These are phyloP conservation scores for Subanguina moxae DNA, from an alignment of 1,140 invertebrate species.

Conservation along the genomic window DNA sequence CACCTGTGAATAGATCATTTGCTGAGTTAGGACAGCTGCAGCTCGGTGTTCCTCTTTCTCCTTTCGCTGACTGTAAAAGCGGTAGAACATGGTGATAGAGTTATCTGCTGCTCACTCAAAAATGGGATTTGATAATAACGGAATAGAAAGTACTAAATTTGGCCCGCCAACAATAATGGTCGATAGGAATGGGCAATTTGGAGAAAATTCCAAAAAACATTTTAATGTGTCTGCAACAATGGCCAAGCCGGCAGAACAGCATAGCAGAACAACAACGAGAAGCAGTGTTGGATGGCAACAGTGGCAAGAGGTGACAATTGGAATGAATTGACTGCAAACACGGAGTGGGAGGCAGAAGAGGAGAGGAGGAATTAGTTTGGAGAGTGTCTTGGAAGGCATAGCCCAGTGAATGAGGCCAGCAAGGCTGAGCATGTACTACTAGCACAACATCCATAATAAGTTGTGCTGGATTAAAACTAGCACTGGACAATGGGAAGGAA, in stretches of 20 bases:
- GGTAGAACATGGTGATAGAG: constrained; percentile 19
- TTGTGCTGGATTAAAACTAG: neutral
- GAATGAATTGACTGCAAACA: constrained; percentile 8
- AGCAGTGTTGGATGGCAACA: neutral
- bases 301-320: constrained; percentile 6
- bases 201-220: neutral
- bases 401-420: neutral
- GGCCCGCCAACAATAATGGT: neutral
- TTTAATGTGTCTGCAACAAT: neutral
- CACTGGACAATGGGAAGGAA: neutral
- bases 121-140: neutral
- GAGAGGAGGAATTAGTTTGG: neutral
- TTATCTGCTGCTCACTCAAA: neutral
- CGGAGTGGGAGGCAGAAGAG: neutral
- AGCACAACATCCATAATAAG: neutral
- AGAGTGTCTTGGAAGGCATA: neutral
- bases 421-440: constrained; percentile 1
- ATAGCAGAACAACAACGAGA: neutral
- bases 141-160: neutral
- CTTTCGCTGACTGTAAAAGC: constrained; percentile 20
- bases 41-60: neutral
- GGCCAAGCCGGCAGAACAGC: neutral
- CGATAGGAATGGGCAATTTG: neutral
- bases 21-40: constrained; percentile 1
- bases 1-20: constrained; percentile 25